phyloP scores from a whole-genome alignment of 1,140 invertebrate genomes.

The Drosophila yakuba region DNA sequence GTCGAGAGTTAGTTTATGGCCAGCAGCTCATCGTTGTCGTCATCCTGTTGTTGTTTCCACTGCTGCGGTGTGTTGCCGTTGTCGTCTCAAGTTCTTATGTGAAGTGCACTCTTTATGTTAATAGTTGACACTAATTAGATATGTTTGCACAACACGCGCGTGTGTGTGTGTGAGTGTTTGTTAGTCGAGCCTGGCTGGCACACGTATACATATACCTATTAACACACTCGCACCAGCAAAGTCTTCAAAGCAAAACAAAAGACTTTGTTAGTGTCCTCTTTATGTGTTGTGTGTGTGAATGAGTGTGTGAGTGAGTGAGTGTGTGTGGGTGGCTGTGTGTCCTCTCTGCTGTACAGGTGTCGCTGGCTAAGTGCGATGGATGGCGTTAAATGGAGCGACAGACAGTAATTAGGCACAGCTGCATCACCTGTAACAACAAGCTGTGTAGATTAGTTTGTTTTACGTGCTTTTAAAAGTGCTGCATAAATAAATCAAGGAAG shows the following conservation, averaged over 20 bases:
- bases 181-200: background rate
- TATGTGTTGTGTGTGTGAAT: conserved; percentile 13
- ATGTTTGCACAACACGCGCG: conserved; percentile 75
- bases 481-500: too few species aligned
- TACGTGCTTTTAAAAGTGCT: too few species aligned
- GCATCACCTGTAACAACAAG: too few species aligned
- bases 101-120: conserved; percentile 82
- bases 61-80: conserved; percentile 44
- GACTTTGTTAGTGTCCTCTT: conserved; percentile 67
- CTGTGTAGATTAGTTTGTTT: too few species aligned
- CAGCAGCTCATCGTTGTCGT: conserved; percentile 1
- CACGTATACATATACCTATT: conserved; percentile 41
- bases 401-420: background rate
- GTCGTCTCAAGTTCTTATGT: conserved; percentile 79
- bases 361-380: conserved; percentile 12
- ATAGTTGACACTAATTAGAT: conserved; percentile 82
- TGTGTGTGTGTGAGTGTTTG: background rate
- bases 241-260: conserved; percentile 61
- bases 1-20: conserved; percentile 77
- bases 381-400: conserved; percentile 1
- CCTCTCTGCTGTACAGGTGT: conserved; percentile 36
- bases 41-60: conserved; percentile 10
- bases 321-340: background rate
- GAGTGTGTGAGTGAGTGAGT: background rate
- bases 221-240: conserved; percentile 33